Evolutionary conservation across 2,888 invertebrate species (phyloP), one percentile per base, ranked within the genome.

Genomic region (Napeogenes sylphis): DNA sequence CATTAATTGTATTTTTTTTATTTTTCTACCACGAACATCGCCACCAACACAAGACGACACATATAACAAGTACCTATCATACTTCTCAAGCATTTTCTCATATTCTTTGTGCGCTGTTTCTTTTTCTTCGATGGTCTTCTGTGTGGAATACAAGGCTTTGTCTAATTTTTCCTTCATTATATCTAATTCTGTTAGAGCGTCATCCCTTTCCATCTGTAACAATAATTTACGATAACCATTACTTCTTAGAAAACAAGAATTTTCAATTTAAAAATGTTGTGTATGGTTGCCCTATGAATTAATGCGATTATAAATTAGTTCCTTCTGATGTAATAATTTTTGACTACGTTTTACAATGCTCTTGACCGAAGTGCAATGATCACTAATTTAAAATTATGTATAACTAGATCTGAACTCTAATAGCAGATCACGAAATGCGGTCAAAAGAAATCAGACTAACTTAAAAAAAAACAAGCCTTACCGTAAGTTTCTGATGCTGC

Each of bases 31-130:
- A 65, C 8, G 21, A 70, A 76, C 71, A 79, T 80, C 76, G 75
- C 75, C 77, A 83, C 81, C 80, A 84, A 80, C 84, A 89, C 89
- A 83, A 84, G 79, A 88, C 87, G 77, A 87, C 85, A 87, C 75
- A 64, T 38, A 77, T 69, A 79, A 74, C 70, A 79, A 78, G 83
- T 92, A 95, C 95, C 95, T 94, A 90, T 97, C 97, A 85, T 96
- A 96, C 92, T 97, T 97, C 87, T 97, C 97, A 74, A 97, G 92
- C 92, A 97, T 93, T 87, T 97, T 96, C 81, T 97, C 97, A 82
- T 96, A 95, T 88, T 98, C 97, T 87, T 96, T 96, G 90, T 96
- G 96, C 73, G 96, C 94, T 59, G 93, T 94, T 74, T 97, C 97
- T 74, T 96, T 95, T 77, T 98, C 97, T 78, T 97, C 97, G 70